Base-by-base conservation (phyloP, 2,888 invertebrate species). In the Drosophila parthenogenetica region DNA sequence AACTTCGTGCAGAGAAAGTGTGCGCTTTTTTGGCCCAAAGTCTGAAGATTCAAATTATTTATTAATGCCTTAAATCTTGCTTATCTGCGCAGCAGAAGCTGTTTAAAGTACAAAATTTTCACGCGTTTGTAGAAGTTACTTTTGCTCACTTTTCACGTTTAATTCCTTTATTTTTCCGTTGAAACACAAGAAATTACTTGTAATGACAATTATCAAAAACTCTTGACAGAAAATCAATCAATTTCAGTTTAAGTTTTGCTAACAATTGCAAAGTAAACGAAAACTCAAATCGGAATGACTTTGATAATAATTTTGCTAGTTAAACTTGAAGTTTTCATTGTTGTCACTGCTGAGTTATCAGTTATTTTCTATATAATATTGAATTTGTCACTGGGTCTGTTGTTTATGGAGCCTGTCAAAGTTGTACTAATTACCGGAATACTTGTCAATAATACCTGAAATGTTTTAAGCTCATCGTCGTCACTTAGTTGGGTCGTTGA, bases 371-470 rank as follows among this genome's bases (percentile, higher is more conserved):
- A 45, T 59, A 64, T 49, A 57, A 57, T 16, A 45, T 5, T 14
- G 37, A 19, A 29, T 29, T 29, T 29, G 19, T 32, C 13, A 45
- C 40, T 29, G 29, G 1, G 29, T 45, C n/a, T 29, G 7, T 14
- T 46, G 17, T 29, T 59, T 55, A 55, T 59, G 63, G 43, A 8
- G 14, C 25, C 54, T 60, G 60, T 65, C 72, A 43, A 61, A 45
- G 32, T 29, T 75, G 59, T 70, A 63, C 22, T 19, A 59, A 76
- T 71, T 58, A 71, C 35, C 17, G 17, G n/a, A 43, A 45, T 43
- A 60, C 48, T 5, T 46, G 59, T 53, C 61, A 22, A 25, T 22
- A 55, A 22, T 85, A 85, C 84, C 87, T 82, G 79, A 57, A 78
- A 76, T 35, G 22, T 63, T 57, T 81, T 74, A 54, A 69, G 59